Evolutionary conservation across 1,140 invertebrate genomes (phyloP).

Genomic region (Sesamia nonagrioides): DNA sequence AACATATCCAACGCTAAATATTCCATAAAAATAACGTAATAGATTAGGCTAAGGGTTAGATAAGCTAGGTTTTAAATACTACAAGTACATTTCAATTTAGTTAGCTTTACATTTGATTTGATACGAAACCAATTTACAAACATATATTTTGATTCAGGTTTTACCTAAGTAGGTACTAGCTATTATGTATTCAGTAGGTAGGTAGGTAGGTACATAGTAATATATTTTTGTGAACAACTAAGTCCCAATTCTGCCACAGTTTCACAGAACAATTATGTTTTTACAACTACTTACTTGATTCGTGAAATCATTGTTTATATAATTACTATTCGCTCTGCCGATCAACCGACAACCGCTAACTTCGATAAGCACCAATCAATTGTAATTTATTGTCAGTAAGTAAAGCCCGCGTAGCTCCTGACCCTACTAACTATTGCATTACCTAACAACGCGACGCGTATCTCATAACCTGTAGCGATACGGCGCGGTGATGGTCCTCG

Average conservation of each 20-base stretch:
- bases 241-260: slow-evolving; percentile 13
- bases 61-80: background rate
- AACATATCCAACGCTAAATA: background rate
- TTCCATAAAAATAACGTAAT: background rate
- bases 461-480: slow-evolving; percentile 57
- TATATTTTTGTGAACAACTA: slow-evolving; percentile 18
- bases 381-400: background rate
- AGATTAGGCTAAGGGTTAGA: background rate
- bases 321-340: slow-evolving; percentile 12
- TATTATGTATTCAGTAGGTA: background rate
- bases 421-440: background rate
- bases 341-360: slow-evolving; percentile 1
- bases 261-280: slow-evolving; percentile 1
- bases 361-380: slow-evolving; percentile 8
- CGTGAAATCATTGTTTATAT: slow-evolving; percentile 23
- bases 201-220: too few species aligned
- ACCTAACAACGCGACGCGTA: background rate
- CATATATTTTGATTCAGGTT: background rate
- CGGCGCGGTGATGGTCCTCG: slow-evolving; percentile 56
- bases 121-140: background rate
- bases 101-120: background rate
- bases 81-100: background rate
- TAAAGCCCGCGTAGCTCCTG: background rate
- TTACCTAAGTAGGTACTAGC: background rate
- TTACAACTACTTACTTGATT: background rate